Conservation (phyloP, 2,113 vertebrate genomes). For the Nymphicus hollandicus region DNA sequence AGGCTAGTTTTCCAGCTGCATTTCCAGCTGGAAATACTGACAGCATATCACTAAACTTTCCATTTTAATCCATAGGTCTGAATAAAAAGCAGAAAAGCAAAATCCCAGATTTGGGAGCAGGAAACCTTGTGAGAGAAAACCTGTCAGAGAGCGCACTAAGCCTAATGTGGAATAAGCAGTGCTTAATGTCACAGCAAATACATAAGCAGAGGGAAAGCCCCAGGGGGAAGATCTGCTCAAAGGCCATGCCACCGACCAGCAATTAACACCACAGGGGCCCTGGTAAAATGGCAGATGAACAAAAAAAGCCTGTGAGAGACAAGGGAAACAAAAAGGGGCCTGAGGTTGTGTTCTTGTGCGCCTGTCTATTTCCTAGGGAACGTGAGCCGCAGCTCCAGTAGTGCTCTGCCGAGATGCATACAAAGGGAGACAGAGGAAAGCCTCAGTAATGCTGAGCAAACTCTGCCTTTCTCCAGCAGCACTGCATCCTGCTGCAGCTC, state of each 20-base stretch:
- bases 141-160: conserved; percentile 47
- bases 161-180: conserved; percentile 56
- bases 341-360: conserved; percentile 20
- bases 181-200: conserved; percentile 69
- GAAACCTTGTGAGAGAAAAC: conserved; percentile 38
- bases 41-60: background rate
- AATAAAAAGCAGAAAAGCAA: conserved; percentile 60
- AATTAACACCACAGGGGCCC: conserved; percentile 60
- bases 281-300: conserved; percentile 64
- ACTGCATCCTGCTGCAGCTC: background rate
- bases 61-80: conserved; percentile 57
- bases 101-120: conserved; percentile 42
- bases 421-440: conserved; percentile 44
- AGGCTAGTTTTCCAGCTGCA: background rate
- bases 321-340: conserved; percentile 40
- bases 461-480: background rate
- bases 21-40: conserved; percentile 6
- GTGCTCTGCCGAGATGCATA: background rate
- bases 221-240: conserved; percentile 56
- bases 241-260: conserved; percentile 49
- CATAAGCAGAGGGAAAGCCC: conserved; percentile 40
- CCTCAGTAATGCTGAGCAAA: conserved; percentile 2
- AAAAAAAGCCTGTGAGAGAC: conserved; percentile 53
- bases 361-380: conserved; percentile 32
- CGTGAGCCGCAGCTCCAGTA: background rate